A percentile compares a stretch with the other conserved stretches of the same genome.
These are phyloP conservation scores for Epinephelus lanceolatus DNA, from an alignment of 2,113 vertebrate species.

Conservation along the genomic window DNA sequence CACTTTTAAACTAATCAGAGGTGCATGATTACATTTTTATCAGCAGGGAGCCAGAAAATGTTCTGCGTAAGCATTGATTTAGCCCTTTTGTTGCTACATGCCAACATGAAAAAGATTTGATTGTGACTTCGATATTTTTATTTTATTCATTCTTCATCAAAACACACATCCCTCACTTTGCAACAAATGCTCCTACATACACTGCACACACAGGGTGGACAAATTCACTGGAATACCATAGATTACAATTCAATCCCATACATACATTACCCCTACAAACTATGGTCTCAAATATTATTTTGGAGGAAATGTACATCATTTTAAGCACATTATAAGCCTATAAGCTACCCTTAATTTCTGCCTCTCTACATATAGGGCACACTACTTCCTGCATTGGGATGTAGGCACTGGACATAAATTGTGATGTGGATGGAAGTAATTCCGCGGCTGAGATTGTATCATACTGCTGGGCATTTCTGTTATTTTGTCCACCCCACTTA, in stretches of 20 bases:
- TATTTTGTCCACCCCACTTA: constrained; percentile 4
- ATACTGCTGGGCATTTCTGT: background rate
- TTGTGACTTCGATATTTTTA: background rate
- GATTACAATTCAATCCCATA: background rate
- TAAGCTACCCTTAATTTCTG: too few species aligned
- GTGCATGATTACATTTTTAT: background rate
- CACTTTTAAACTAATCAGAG: too few species aligned
- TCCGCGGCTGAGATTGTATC: background rate
- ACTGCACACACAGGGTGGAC: background rate
- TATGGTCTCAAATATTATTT: background rate
- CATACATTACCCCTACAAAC: background rate
- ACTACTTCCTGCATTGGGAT: background rate
- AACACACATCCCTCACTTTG: background rate
- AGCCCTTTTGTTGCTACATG: background rate
- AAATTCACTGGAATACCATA: background rate
- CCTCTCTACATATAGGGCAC: background rate
- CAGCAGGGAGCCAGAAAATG: background rate
- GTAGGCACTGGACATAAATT: background rate
- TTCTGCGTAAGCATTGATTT: background rate
- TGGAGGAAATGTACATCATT: background rate
- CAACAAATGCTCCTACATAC: background rate
- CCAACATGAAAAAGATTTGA: background rate
- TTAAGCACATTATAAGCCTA: background rate
- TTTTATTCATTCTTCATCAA: background rate
- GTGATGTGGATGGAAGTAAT: background rate